Conservation (phyloP, 2,113 vertebrate genomes). For the Oxyruncus cristatus region DNA sequence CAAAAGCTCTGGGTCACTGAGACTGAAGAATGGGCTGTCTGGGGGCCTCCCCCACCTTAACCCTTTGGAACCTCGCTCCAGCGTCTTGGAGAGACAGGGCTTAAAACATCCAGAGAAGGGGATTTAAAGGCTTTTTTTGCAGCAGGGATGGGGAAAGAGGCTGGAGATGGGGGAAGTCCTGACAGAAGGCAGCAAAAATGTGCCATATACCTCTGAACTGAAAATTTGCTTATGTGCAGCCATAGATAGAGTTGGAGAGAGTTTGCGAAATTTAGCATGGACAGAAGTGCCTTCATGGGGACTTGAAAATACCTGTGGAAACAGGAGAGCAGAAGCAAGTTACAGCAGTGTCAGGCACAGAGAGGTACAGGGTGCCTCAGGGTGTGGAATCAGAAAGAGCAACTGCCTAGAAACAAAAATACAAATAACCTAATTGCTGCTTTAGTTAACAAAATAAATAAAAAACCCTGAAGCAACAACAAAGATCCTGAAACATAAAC, state of each 20-base stretch:
- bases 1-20: constrained; percentile 59
- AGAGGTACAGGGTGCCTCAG: background rate
- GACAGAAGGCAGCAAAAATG: background rate
- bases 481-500: background rate
- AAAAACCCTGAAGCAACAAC: background rate
- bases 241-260: background rate
- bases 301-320: background rate
- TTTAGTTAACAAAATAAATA: background rate
- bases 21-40: constrained; percentile 47
- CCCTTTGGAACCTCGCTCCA: background rate
- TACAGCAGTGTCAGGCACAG: background rate
- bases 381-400: background rate
- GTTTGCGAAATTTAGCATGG: background rate
- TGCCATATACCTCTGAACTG: rapidly evolving
- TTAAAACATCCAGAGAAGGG: background rate
- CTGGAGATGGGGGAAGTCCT: background rate
- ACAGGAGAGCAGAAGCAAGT: background rate
- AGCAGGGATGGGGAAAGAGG: background rate
- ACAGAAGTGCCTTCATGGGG: background rate
- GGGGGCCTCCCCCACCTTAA: constrained; percentile 16
- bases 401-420: background rate
- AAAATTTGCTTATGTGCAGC: rapidly evolving
- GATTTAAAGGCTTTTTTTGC: background rate
- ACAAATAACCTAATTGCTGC: background rate
- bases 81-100: background rate